Conservation (phyloP, 35 echinoderm and acorn worm genomes). For the Diadema setosum region DNA sequence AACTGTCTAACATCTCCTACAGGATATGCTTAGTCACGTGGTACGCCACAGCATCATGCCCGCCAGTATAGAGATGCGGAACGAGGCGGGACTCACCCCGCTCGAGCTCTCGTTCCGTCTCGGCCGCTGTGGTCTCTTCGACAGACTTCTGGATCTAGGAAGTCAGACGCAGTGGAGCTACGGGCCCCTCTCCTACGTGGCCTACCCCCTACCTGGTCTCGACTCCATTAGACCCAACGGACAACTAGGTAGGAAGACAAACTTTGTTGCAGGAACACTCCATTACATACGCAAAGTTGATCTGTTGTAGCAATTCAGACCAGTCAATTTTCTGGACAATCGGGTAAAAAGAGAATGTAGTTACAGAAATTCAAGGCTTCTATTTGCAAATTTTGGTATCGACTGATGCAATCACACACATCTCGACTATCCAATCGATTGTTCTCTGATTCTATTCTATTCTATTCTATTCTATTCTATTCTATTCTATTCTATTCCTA, state of each 20-base stretch:
- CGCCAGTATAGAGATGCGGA: slow-evolving; percentile 45
- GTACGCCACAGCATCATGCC: slow-evolving; percentile 68
- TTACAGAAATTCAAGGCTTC: too few species aligned
- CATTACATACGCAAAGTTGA: too few species aligned
- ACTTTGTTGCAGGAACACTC: not conserved
- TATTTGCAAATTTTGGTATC: too few species aligned
- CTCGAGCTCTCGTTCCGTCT: slow-evolving; percentile 79
- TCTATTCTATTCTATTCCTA: too few species aligned
- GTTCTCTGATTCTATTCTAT: too few species aligned
- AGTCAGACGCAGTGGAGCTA: slow-evolving; percentile 81
- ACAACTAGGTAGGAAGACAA: slow-evolving; percentile 74
- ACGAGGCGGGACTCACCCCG: slow-evolving; percentile 73
- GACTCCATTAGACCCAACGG: slow-evolving; percentile 84
- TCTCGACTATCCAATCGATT: too few species aligned
- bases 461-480: too few species aligned
- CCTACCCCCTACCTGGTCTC: slow-evolving; percentile 72
- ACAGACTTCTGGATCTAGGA: slow-evolving; percentile 63
- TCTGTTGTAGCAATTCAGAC: too few species aligned
- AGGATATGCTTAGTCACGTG: slow-evolving; percentile 80
- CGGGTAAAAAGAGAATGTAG: too few species aligned
- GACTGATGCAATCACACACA: too few species aligned
- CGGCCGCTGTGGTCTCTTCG: slow-evolving; percentile 75
- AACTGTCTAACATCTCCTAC: too few species aligned
- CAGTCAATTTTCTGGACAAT: too few species aligned
- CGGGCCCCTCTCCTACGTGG: slow-evolving; percentile 71